Percentiles rank a stretch among this genome's conserved stretches.
phyloP scores from a whole-genome alignment of 1,140 invertebrate genomes.

The Drosophila pruinosa region DNA sequence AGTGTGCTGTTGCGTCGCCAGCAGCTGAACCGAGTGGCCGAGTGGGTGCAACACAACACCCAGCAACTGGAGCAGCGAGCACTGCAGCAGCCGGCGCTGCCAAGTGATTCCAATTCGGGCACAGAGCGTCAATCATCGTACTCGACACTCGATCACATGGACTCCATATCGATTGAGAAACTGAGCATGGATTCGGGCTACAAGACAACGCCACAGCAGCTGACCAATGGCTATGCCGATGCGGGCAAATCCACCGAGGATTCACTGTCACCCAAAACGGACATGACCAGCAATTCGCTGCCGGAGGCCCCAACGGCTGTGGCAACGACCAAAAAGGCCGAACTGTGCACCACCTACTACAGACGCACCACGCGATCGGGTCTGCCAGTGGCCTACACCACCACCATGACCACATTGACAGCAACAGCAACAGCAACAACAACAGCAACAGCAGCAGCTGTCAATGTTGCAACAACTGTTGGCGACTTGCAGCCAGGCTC shows the following conservation, averaged over 20 bases:
- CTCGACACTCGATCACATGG: conserved; percentile 74
- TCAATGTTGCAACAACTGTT: background rate
- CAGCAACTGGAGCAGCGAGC: conserved; percentile 71
- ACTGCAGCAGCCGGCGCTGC: conserved; percentile 52
- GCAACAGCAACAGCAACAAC: background rate
- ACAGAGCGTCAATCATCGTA: conserved; percentile 73
- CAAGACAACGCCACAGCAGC: conserved; percentile 76
- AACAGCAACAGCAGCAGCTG: background rate
- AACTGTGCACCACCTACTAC: conserved; percentile 71
- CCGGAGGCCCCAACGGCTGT: conserved; percentile 23
- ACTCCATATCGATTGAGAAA: conserved; percentile 80
- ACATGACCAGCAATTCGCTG: conserved; percentile 65
- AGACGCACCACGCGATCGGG: conserved; percentile 75
- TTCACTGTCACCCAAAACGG: conserved; percentile 71
- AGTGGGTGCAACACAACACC: conserved; percentile 87
- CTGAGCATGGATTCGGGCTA: conserved; percentile 80
- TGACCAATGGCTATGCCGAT: conserved; percentile 69
- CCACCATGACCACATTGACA: conserved; percentile 19
- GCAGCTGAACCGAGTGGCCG: conserved; percentile 87
- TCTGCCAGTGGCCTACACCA: conserved; percentile 72
- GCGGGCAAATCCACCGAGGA: conserved; percentile 69
- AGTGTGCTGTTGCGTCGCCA: conserved; percentile 84
- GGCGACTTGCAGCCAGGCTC: conserved; percentile 40
- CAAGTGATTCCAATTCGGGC: conserved; percentile 70
- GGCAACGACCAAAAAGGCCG: conserved; percentile 41